Evolutionary conservation across 2,113 vertebrate species (phyloP), one percentile per base, ranked within the genome.

Genomic region (Apodemus speciosus): DNA sequence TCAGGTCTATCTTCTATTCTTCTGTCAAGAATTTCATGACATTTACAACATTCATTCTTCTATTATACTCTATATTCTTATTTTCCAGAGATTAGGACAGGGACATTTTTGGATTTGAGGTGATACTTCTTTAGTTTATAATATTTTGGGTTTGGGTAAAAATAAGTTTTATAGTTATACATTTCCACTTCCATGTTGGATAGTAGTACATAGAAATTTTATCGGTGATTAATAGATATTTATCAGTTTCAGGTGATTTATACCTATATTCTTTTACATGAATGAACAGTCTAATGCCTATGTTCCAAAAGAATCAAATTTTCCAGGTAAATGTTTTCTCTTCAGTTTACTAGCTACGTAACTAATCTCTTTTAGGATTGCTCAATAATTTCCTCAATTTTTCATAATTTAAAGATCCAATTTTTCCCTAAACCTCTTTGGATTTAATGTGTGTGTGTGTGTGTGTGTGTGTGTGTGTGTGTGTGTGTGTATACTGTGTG

Each of bases 301-400:
- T 92, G 32, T 90, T 89, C n/a, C 81, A 23, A 90, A 92, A 73
- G 49, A 92, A 93, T 87, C 23, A 85, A 84, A n/a, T 13, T 43
- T 86, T 93, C 3, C 27, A 38, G 53, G 30, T 32, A 73, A 25
- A 15, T 43, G 18, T 64, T 60, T 53, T 64, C 8, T 62, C 16
- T 77, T 87, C 16, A 27, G 88, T 71, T 92, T 91, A 13, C 25
- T 81, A 94, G 23, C 58, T 85, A 75, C 25, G 88, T 88, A 69
- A 83, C 9, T 69, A 60, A 16, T 94, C 25, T 71, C 58, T 88
- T 73, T 46, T 51, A 90, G 56, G 23, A 80, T 13, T 62, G 89
- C 51, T 15, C 88, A 71, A 38, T 76, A 92, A 18, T 46, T 84
- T 88, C 91, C 49, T 84, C 15, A 15, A 64, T 13, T 88, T 15